Evolutionary conservation across 2,888 invertebrate genomes (phyloP).

Genomic region (Rhabditoides inermis): DNA sequence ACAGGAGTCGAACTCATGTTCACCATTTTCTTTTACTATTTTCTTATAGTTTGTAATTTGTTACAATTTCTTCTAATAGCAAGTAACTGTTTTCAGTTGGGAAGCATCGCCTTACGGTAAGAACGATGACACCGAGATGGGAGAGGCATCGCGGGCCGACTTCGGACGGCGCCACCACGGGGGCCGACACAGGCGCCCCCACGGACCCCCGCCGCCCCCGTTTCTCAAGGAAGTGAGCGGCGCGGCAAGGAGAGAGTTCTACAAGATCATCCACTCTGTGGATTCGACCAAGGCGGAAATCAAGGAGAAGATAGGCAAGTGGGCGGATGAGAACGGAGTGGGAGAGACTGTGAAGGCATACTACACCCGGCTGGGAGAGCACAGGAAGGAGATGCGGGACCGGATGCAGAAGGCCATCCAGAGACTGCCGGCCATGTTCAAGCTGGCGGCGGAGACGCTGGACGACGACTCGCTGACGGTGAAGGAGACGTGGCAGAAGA

Average conservation of each 20-base stretch:
- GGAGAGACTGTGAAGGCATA: too few relatives aligned
- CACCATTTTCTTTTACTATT: neutral
- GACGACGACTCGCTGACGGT: too few relatives aligned
- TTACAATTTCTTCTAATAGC: neutral
- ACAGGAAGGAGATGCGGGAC: too few relatives aligned
- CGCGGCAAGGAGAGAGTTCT: constrained; percentile 1
- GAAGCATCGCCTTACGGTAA: neutral
- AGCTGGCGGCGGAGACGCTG: too few relatives aligned
- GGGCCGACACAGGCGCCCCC: neutral
- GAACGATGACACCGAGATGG: neutral
- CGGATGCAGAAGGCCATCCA: too few relatives aligned
- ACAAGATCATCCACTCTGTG: neutral
- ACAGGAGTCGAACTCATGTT: neutral
- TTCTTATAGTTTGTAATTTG: neutral
- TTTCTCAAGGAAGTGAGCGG: constrained; percentile 3
- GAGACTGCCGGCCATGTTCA: too few relatives aligned
- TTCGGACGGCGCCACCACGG: neutral
- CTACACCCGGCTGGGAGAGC: too few relatives aligned
- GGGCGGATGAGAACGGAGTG: constrained; percentile 3
- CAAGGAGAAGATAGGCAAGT: constrained; percentile 1
- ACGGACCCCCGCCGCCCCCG: neutral
- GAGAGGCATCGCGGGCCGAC: neutral
- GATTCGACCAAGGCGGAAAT: constrained; percentile 1
- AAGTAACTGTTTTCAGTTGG: neutral
- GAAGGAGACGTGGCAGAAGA: too few relatives aligned